Base-by-base conservation (phyloP, 1,140 invertebrate genomes). In the Grapholita molesta region DNA sequence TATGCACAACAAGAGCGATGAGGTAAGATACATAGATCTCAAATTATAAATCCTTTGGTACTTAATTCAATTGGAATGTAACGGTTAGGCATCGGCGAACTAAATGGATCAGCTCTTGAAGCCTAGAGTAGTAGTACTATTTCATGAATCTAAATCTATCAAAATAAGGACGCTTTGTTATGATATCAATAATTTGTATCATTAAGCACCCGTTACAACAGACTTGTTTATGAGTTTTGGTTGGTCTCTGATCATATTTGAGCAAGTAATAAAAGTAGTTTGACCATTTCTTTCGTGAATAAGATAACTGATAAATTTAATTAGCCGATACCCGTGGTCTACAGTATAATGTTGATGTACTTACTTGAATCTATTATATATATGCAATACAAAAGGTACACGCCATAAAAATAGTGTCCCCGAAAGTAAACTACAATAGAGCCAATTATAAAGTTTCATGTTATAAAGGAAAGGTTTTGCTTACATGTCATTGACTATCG, bases 61-160 rank as follows among this genome's bases (percentile, higher is more conserved):
- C 55, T 61, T 61, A 61, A 61, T 61, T 61, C 18, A 61, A 61
- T 61, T 61, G 55, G 55, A 61, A 61, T 61, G 55, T 61, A 28
- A 61, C 55, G 55, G 55, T 61, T 61, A 61, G 28, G 15, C 42
- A 48, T 48, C 15, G 42, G 42, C 42, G 42, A 5, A 21, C 0
- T 48, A 21, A 21, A 48, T 48, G 21, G 42, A 48, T 48, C 18
- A 8, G 33, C 11, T 35, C 33, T 35, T 12, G 11, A 35, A n/a
- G n/a, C n/a, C n/a, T n/a, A n/a, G n/a, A n/a, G n/a, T n/a, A n/a
- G n/a, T n/a, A n/a, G n/a, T n/a, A n/a, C n/a, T n/a, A n/a, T n/a
- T n/a, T n/a, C n/a, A n/a, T n/a, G n/a, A n/a, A n/a, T n/a, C n/a
- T n/a, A n/a, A n/a, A n/a, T n/a, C n/a, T n/a, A n/a, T n/a, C n/a